A percentile compares a stretch with the other conserved stretches of the same genome.
Conservation (phyloP, 2,888 invertebrate genomes). For the Camponotus fellah region DNA sequence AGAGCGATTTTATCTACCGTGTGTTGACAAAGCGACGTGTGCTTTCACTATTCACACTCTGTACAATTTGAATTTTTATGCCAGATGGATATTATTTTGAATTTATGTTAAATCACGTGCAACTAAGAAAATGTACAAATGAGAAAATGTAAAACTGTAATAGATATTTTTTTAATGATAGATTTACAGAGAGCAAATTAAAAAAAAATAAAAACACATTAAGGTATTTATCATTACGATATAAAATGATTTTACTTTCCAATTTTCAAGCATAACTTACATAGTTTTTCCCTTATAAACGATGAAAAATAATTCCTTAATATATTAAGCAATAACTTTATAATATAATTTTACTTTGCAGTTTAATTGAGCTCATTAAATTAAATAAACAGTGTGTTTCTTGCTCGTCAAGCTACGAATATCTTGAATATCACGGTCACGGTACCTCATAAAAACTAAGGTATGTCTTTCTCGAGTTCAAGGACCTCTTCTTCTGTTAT, state of each 20-base stretch:
- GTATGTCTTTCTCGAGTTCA: conserved; percentile 33
- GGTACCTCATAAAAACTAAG: not conserved
- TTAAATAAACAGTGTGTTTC: not conserved
- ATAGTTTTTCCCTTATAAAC: not conserved
- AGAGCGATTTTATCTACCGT: conserved; percentile 23
- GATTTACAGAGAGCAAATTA: not conserved
- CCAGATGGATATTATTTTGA: not conserved
- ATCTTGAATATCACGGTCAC: conserved; percentile 3
- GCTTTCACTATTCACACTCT: conserved; percentile 18
- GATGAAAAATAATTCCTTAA: not conserved
- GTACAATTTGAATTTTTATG: not conserved
- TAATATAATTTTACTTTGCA: not conserved
- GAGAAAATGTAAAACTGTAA: not conserved
- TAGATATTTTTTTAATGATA: not conserved
- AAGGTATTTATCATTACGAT: not conserved
- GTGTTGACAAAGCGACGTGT: conserved; percentile 33
- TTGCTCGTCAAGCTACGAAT: not conserved
- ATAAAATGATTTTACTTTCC: not conserved
- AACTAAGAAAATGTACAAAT: too few species aligned
- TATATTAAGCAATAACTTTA: not conserved
- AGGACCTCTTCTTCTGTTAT: conserved; percentile 27
- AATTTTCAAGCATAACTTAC: not conserved
- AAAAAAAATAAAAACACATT: not conserved
- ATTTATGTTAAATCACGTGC: not conserved
- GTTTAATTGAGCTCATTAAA: not conserved